Percentiles rank a stretch among this genome's conserved stretches.
phyloP scores from a whole-genome alignment of 2,797 vertebrate species.

The Cephalopachus bancanus region DNA sequence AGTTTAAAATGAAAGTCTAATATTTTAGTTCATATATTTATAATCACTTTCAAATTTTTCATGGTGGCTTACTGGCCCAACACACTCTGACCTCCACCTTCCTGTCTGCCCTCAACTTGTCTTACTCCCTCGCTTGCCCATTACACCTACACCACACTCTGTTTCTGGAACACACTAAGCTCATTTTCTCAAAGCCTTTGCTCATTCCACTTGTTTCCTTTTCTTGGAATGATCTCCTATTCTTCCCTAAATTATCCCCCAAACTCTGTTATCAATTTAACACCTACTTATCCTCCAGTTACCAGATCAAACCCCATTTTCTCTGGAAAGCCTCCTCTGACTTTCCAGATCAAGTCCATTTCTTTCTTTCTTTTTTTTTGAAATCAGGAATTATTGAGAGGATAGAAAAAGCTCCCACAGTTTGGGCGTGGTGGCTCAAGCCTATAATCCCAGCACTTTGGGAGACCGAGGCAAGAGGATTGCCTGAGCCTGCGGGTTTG shows the following conservation, averaged over 20 bases:
- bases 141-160: background rate
- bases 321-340: background rate
- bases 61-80: background rate
- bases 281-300: background rate
- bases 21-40: conserved; percentile 1
- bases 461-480: too few species aligned
- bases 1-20: conserved; percentile 26
- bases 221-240: background rate
- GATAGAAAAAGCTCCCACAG: too few species aligned
- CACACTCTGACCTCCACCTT: background rate
- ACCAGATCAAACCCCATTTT: background rate
- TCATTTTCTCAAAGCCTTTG: conserved; percentile 18
- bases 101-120: background rate
- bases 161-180: conserved; percentile 28
- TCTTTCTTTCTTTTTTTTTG: background rate
- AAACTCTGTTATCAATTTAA: background rate
- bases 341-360: conserved; percentile 27
- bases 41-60: conserved; percentile 22
- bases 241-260: background rate
- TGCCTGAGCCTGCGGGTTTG: too few species aligned
- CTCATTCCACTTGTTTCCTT: background rate
- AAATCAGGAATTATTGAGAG: too few species aligned
- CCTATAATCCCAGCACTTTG: too few species aligned
- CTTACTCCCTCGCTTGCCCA: background rate
- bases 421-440: too few species aligned